Percentiles rank a stretch among this genome's conserved stretches.
These are phyloP conservation scores for Zaprionus lachaisei DNA, from an alignment of 1,140 invertebrate genomes.

Conservation along the genomic window DNA sequence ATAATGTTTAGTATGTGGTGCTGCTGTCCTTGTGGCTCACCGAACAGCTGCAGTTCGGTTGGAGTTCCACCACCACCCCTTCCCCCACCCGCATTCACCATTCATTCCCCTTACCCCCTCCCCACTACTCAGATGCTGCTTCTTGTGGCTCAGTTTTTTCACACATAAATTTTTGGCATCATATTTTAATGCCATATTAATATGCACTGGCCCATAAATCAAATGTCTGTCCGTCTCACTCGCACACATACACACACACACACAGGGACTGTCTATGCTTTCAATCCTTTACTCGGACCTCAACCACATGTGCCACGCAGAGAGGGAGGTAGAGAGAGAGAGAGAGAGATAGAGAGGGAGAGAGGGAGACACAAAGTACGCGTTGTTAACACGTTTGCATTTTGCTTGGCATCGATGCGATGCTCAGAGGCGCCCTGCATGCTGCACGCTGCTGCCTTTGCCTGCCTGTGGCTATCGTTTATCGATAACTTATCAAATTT, in stretches of 20 bases:
- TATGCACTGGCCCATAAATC: slow-evolving; percentile 78
- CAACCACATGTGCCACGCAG: slow-evolving; percentile 27
- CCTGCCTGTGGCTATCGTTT: slow-evolving; percentile 61
- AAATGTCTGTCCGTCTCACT: slow-evolving; percentile 35
- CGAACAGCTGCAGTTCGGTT: slow-evolving; percentile 34
- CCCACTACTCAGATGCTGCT: not conserved
- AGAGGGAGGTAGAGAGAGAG: not conserved
- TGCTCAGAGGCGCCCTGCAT: not conserved
- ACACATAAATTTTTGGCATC: slow-evolving; percentile 80
- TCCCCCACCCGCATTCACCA: not conserved
- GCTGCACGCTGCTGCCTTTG: slow-evolving; percentile 9
- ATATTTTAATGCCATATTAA: slow-evolving; percentile 83
- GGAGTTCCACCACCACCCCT: no score
- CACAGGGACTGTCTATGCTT: slow-evolving; percentile 5
- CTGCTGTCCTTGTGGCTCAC: slow-evolving; percentile 44
- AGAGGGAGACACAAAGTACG: slow-evolving; percentile 57
- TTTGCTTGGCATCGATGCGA: slow-evolving; percentile 51
- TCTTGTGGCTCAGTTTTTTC: slow-evolving; percentile 56
- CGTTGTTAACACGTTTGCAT: slow-evolving; percentile 81
- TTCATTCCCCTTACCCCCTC: not conserved
- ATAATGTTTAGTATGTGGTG: slow-evolving; percentile 62
- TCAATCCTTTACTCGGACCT: slow-evolving; percentile 19
- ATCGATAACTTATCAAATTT: slow-evolving; percentile 73
- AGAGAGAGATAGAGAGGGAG: slow-evolving; percentile 13
- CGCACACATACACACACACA: slow-evolving; percentile 22